Percentiles rank a stretch among this genome's conserved stretches.
These are phyloP conservation scores for Laticauda colubrina DNA, from an alignment of 2,113 vertebrate species.

Conservation along the genomic window DNA sequence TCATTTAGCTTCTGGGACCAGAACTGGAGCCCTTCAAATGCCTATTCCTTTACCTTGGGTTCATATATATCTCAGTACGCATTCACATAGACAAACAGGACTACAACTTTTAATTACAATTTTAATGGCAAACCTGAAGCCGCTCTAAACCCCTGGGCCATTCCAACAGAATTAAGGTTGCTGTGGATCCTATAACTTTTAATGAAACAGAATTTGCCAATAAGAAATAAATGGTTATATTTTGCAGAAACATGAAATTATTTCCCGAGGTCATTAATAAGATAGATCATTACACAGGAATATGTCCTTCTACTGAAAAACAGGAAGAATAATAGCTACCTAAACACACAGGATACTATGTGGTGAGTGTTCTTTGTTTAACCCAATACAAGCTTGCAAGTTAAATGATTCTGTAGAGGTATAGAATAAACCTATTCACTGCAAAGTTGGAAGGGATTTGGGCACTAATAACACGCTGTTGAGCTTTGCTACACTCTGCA, in stretches of 20 bases:
- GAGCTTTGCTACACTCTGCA: rapidly evolving
- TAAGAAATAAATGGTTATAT: slow-evolving; percentile 53
- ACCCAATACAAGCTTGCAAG: slow-evolving; percentile 43
- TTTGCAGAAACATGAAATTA: slow-evolving; percentile 61
- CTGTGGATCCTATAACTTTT: slow-evolving; percentile 45
- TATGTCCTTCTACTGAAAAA: slow-evolving; percentile 34
- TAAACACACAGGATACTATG: slow-evolving; percentile 41
- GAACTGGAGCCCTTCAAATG: neutral
- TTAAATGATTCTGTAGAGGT: slow-evolving; percentile 21
- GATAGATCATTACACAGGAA: slow-evolving; percentile 54
- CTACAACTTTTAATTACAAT: slow-evolving; percentile 56
- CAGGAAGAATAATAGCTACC: slow-evolving; percentile 27
- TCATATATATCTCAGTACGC: neutral
- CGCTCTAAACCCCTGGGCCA: slow-evolving; percentile 55
- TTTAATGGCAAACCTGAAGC: slow-evolving; percentile 57
- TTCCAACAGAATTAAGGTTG: slow-evolving; percentile 24
- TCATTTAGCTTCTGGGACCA: neutral
- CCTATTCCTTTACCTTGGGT: neutral
- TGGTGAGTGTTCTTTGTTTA: slow-evolving; percentile 42
- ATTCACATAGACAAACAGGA: neutral
- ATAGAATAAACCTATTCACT: neutral
- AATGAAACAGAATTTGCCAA: slow-evolving; percentile 50
- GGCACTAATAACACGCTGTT: neutral
- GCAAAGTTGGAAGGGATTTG: neutral
- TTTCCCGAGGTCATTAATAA: slow-evolving; percentile 61